A percentile compares a stretch with the other conserved stretches of the same genome.
These are phyloP conservation scores for Neoarius graeffei DNA, from an alignment of 2,113 vertebrate genomes.

Conservation along the genomic window DNA sequence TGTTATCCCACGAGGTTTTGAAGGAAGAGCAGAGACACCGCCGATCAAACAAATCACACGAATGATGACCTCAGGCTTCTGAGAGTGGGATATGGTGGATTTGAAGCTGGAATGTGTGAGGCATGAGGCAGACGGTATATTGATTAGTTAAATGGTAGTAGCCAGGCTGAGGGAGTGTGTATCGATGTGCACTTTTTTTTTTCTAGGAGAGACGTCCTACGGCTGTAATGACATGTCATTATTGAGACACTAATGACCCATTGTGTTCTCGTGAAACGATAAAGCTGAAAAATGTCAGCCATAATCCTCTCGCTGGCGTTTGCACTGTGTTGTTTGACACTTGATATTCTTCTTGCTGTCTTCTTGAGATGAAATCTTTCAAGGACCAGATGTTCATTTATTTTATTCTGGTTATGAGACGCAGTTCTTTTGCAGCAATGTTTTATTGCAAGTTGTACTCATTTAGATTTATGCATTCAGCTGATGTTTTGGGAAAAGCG, in stretches of 20 bases:
- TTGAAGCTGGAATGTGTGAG: background rate
- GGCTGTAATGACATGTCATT: background rate
- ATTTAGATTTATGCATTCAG: background rate
- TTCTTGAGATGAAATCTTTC: background rate
- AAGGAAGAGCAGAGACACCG: conserved; percentile 73
- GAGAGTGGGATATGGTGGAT: background rate
- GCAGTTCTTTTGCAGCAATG: background rate
- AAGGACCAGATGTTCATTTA: background rate
- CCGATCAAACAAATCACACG: conserved; percentile 23
- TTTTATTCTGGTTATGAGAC: background rate
- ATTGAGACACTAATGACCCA: conserved; percentile 31
- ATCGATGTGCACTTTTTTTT: background rate
- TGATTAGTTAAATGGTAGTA: conserved; percentile 22
- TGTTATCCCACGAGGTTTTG: conserved; percentile 74
- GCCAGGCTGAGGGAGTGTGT: background rate
- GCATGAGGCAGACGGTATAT: conserved; percentile 3
- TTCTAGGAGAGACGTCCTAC: background rate
- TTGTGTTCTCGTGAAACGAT: conserved; percentile 17
- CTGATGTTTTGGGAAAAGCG: background rate
- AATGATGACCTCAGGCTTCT: background rate
- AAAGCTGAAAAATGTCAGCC: background rate
- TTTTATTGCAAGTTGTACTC: background rate
- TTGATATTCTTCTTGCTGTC: conserved; percentile 3
- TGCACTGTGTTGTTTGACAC: background rate
- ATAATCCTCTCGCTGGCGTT: background rate